phyloP scores from a whole-genome alignment of 2,888 invertebrate genomes.

The Amaurobius ferox region DNA sequence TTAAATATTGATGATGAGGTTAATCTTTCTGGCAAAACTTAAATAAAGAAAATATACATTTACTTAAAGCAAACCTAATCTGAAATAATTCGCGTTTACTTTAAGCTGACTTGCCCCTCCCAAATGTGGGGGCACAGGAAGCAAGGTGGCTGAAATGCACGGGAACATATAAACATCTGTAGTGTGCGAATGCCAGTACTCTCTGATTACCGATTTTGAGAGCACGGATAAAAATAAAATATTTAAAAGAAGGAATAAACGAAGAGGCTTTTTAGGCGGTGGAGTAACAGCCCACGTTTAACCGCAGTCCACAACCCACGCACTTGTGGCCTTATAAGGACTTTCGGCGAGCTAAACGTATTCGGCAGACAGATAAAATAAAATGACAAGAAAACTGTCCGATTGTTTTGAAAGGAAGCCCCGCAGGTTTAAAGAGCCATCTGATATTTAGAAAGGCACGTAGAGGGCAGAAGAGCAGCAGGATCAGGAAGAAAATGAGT shows the following conservation, averaged over 20 bases:
- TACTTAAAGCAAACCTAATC: not conserved
- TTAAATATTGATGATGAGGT: not conserved
- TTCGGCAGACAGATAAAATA: constrained; percentile 27
- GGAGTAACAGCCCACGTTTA: constrained; percentile 51
- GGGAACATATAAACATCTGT: constrained; percentile 18
- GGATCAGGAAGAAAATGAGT: not conserved
- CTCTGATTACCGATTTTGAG: constrained; percentile 40
- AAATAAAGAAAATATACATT: not conserved
- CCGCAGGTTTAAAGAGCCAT: not conserved
- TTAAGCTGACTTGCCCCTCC: not conserved
- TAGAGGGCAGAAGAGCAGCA: not conserved
- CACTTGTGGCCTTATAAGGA: constrained; percentile 33
- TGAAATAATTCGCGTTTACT: not conserved
- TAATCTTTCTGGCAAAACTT: not conserved
- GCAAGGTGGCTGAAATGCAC: not conserved
- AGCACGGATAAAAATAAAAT: constrained; percentile 15
- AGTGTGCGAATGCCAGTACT: not conserved
- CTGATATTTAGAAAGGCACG: not conserved
- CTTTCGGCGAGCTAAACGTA: constrained; percentile 31
- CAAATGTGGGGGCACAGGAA: constrained; percentile 9
- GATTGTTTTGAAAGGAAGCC: not conserved
- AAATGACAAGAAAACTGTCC: constrained; percentile 18
- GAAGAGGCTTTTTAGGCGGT: constrained; percentile 61
- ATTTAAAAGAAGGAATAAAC: constrained; percentile 30
- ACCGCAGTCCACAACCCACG: constrained; percentile 57